Base-by-base conservation (phyloP, 2,888 invertebrate genomes). In the Theodoxus fluviatilis region DNA sequence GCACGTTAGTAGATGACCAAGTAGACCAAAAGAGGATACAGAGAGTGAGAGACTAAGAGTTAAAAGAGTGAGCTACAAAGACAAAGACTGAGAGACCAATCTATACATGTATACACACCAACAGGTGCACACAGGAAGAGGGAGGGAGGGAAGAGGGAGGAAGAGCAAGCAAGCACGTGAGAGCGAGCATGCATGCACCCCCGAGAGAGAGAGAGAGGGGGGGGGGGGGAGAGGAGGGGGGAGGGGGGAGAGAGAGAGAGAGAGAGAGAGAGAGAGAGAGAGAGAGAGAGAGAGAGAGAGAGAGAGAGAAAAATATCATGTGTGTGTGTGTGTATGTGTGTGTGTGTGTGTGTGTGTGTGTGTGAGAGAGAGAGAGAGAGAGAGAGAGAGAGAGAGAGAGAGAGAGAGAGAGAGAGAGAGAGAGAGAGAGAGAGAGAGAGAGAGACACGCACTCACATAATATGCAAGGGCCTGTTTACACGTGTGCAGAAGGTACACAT, bases 241-340 rank as follows among this genome's bases (percentile, higher is more conserved):
- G 6, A 25, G 15, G 52, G 6, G 52, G 15, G 52, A n/a, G 52
- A n/a, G 52, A n/a, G 52, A n/a, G 52, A n/a, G 52, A n/a, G 52
- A n/a, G 52, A n/a, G 52, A n/a, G 52, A n/a, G 52, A n/a, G 52
- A n/a, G 52, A n/a, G 52, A n/a, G 52, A n/a, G 52, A n/a, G 52
- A n/a, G 52, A n/a, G 52, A n/a, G 52, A n/a, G 52, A n/a, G 52
- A n/a, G 52, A n/a, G 52, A n/a, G 52, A n/a, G 52, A n/a, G 52
- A n/a, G 52, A n/a, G 52, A n/a, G 52, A n/a, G 52, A n/a, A n/a
- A n/a, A n/a, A n/a, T 6, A n/a, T 6, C 22, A n/a, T 52, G 22
- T 52, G 52, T 52, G 52, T 52, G 52, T 52, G 52, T 52, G 22
- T 52, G 52, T 52, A 25, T 52, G 52, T 52, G 52, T 52, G 7